phyloP scores from a whole-genome alignment of 2,888 invertebrate species.

The Brachyopa scutellaris region DNA sequence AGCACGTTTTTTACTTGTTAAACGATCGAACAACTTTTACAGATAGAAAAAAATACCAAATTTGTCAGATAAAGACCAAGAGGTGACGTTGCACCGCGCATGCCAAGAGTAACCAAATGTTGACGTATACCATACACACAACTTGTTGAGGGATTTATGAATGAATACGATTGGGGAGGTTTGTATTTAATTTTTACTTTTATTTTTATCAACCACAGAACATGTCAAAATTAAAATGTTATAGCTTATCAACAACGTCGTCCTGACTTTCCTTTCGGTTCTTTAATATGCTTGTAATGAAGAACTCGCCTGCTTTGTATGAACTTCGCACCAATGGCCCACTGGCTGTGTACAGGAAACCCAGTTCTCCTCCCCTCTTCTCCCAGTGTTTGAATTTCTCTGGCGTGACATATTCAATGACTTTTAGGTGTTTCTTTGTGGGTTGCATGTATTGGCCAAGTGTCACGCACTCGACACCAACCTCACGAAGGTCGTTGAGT shows the following conservation, averaged over 20 bases:
- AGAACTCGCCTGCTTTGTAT: slow-evolving; percentile 98
- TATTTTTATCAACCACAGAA: slow-evolving; percentile 42
- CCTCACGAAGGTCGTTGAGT: slow-evolving; percentile 90
- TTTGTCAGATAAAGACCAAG: slow-evolving; percentile 25
- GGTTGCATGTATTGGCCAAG: slow-evolving; percentile 99
- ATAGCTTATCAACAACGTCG: slow-evolving; percentile 20
- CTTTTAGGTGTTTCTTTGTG: slow-evolving; percentile 96
- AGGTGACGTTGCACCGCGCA: slow-evolving; percentile 57
- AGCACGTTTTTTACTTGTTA: slow-evolving; percentile 34
- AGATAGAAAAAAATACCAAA: slow-evolving; percentile 22
- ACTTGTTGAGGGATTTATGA: slow-evolving; percentile 65
- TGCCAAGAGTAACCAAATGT: not conserved
- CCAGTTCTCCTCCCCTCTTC: slow-evolving; percentile 89
- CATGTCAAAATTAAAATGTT: slow-evolving; percentile 4
- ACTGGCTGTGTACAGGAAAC: slow-evolving; percentile 98
- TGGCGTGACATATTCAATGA: slow-evolving; percentile 98
- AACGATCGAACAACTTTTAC: slow-evolving; percentile 34
- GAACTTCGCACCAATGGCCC: slow-evolving; percentile 98
- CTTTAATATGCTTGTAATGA: slow-evolving; percentile 90
- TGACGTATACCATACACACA: slow-evolving; percentile 1
- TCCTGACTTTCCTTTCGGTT: slow-evolving; percentile 79
- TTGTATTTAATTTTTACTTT: slow-evolving; percentile 18
- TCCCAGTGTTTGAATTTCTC: slow-evolving; percentile 96
- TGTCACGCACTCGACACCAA: slow-evolving; percentile 96
- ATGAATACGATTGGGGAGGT: slow-evolving; percentile 15